These are phyloP conservation scores for Aplysia californica DNA, from an alignment of 1,140 invertebrate species.

Conservation along the genomic window DNA sequence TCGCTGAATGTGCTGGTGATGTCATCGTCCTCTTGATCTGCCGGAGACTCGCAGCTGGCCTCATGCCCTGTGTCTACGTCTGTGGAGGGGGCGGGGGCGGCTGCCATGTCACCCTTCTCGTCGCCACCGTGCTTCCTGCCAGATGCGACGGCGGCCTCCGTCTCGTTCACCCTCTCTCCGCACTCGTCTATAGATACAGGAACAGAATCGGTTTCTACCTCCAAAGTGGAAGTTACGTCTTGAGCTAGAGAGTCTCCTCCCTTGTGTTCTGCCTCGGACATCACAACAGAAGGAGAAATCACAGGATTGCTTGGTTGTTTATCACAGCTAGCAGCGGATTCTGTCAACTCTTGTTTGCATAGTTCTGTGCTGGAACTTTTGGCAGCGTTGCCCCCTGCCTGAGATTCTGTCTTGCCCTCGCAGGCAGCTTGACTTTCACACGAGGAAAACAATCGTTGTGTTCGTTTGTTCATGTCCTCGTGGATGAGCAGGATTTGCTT, in stretches of 20 bases:
- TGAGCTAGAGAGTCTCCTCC: background rate
- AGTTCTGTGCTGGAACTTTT: no score
- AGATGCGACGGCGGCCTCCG: background rate
- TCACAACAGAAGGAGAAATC: background rate
- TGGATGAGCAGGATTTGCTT: slow-evolving; percentile 80
- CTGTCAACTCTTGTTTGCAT: background rate
- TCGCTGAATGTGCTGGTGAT: background rate
- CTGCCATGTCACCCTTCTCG: background rate
- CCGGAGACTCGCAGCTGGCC: background rate
- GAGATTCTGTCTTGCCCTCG: background rate
- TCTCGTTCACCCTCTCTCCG: background rate
- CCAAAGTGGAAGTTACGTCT: background rate
- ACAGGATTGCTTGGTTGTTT: background rate
- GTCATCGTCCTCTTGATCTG: background rate
- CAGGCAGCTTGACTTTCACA: background rate
- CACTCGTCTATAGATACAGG: background rate
- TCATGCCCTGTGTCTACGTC: background rate
- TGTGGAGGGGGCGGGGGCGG: background rate
- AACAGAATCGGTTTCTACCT: background rate
- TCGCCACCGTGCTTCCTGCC: background rate
- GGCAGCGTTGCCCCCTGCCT: background rate
- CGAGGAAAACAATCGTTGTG: slow-evolving; percentile 6
- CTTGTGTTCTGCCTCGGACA: background rate
- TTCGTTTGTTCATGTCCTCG: slow-evolving; percentile 69
- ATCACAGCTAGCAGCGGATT: background rate